Evolutionary conservation across 2,797 vertebrate species (phyloP).

Genomic region (Chromis chromis): DNA sequence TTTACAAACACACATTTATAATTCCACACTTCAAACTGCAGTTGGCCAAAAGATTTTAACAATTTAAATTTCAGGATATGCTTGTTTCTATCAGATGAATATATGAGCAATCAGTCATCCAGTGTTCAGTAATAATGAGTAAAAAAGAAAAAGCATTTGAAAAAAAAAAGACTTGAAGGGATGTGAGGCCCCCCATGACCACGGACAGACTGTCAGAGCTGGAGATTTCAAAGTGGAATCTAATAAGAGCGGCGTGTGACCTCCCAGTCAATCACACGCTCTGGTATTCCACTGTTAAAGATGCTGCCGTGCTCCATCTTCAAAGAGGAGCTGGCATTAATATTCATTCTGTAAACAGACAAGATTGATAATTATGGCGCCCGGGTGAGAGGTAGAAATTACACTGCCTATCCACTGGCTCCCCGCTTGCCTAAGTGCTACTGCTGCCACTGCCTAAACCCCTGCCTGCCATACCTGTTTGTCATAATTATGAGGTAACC

Average conservation of each 20-base stretch:
- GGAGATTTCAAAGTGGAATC: conserved; percentile 58
- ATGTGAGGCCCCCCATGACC: conserved; percentile 16
- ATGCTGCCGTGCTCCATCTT: conserved; percentile 37
- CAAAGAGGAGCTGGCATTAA: conserved; percentile 65
- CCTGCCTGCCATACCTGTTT: conserved; percentile 48
- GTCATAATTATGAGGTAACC: conserved; percentile 67
- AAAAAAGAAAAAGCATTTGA: conserved; percentile 34
- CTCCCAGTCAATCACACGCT: conserved; percentile 68
- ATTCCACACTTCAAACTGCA: conserved; percentile 51
- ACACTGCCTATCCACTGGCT: conserved; percentile 46
- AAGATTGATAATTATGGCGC: conserved; percentile 76
- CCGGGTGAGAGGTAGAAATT: conserved; percentile 65
- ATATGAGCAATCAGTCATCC: conserved; percentile 74
- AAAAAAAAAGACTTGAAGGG: conserved; percentile 34
- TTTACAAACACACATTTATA: conserved; percentile 31
- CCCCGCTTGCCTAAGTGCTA: conserved; percentile 39
- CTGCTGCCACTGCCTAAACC: conserved; percentile 34
- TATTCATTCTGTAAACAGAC: conserved; percentile 80
- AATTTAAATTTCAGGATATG: conserved; percentile 65
- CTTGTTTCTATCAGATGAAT: conserved; percentile 52
- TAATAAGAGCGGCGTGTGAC: conserved; percentile 64
- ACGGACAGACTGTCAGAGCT: conserved; percentile 27
- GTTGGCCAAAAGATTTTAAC: conserved; percentile 38
- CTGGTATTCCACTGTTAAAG: conserved; percentile 62
- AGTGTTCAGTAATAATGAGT: conserved; percentile 59